Evolutionary conservation across 2,113 vertebrate species (phyloP).

Genomic region (Eretmochelys imbricata): DNA sequence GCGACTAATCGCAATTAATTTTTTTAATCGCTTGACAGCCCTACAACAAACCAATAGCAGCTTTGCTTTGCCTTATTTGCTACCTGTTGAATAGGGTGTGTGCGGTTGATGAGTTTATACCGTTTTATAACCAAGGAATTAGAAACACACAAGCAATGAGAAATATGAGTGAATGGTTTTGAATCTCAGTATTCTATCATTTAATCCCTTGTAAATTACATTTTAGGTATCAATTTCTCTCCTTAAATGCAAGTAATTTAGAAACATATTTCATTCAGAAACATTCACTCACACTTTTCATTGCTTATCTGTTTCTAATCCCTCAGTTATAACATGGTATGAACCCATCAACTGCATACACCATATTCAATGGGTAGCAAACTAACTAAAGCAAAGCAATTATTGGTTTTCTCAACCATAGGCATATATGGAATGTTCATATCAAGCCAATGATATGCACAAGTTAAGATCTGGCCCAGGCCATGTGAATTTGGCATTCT

Average conservation of each 20-base stretch:
- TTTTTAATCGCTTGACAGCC: too few species aligned
- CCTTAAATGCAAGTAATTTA: too few species aligned
- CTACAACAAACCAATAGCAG: background rate
- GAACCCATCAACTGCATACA: background rate
- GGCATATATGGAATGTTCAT: background rate
- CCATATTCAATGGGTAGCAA: background rate
- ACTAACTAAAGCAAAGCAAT: background rate
- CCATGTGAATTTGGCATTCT: background rate
- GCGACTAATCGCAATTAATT: too few species aligned
- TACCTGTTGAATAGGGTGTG: background rate
- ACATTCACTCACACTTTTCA: too few species aligned
- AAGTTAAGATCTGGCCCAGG: background rate
- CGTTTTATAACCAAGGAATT: background rate
- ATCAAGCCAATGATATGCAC: background rate
- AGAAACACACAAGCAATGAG: background rate
- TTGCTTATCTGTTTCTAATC: background rate
- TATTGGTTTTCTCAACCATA: background rate
- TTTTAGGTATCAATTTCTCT: too few species aligned
- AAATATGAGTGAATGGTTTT: too few species aligned
- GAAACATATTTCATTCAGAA: too few species aligned
- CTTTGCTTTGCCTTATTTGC: background rate
- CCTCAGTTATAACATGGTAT: background rate
- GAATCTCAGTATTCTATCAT: too few species aligned
- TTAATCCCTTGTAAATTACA: too few species aligned
- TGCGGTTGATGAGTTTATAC: rapidly evolving